Evolutionary conservation across 2,797 vertebrate species (phyloP).

Genomic region (Nyctibius grandis): DNA sequence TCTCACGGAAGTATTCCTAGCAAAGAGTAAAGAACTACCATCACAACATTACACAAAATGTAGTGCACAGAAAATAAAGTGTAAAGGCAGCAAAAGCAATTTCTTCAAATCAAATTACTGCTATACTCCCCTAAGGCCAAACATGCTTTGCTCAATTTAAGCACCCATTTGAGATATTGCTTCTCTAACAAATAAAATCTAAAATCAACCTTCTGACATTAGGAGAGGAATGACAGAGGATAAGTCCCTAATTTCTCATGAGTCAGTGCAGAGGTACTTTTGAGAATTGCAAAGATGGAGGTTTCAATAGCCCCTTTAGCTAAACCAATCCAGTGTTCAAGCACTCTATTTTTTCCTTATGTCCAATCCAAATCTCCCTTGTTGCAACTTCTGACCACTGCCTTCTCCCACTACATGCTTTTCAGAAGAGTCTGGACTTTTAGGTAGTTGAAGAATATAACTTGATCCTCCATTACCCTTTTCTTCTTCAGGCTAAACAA

Average conservation of each 20-base stretch:
- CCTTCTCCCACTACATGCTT: not conserved
- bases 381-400: not conserved
- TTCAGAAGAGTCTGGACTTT: not conserved
- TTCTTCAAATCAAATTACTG: not conserved
- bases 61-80: not conserved
- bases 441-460: not conserved
- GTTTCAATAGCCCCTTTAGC: not conserved
- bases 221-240: not conserved
- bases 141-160: not conserved
- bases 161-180: not conserved
- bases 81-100: not conserved
- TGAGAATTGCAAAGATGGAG: not conserved
- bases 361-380: not conserved
- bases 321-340: not conserved
- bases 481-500: not conserved
- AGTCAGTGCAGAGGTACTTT: not conserved
- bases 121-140: not conserved
- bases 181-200: not conserved
- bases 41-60: not conserved
- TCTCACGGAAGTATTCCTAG: not conserved
- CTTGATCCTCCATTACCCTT: not conserved
- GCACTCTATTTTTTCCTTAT: not conserved
- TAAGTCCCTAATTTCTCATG: not conserved
- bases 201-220: not conserved
- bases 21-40: not conserved